Base-by-base conservation (phyloP, 2,113 vertebrate species). In the Apodemus speciosus region DNA sequence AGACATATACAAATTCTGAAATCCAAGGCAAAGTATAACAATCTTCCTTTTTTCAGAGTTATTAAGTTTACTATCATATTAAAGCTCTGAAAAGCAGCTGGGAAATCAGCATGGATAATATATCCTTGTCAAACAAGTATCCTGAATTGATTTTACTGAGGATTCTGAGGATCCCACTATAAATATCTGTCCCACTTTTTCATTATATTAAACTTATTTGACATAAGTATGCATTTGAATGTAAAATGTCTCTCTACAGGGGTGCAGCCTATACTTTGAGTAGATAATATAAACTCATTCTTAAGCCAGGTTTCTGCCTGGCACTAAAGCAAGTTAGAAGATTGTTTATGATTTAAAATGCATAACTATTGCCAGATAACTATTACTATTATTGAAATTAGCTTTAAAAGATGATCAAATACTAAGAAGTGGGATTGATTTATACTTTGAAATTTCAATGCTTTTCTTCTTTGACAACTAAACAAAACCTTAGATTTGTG, bases 171-270 rank as follows among this genome's bases (percentile, higher is more conserved):
- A 25, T 91, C 80, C 60, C 62, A 56, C 94, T 84, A 90, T 95
- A 96, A 96, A 86, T 89, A 87, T 49, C 79, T 93, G 93, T 15
- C 69, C 96, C 30, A 86, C 58, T 79, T 96, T 95, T 76, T 87
- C 68, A 73, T 20, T 75, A 53, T 87, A 66, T 51, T 85, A 94
- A 81, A 21, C 35, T 69, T 76, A 21, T 7, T 32, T 68, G 88
- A 92, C 85, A 89, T 25, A 73, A 80, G 60, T 53, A 35, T 32
- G 10, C 23, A 83, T 38, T 38, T 30, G 32, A 40, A 80, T 83
- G n/a, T 68, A 40, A 91, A 83, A 30, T 43, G 2, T 49, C 8
- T 89, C 11, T 80, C 25, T 64, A 1, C 21, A 32, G 38, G 32
- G 2, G 0, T 60, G 27, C 32, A 43, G 30, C 6, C 10, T 23